These are phyloP conservation scores for Entomyzon cyanotis DNA, from an alignment of 2,113 vertebrate species.

Conservation along the genomic window DNA sequence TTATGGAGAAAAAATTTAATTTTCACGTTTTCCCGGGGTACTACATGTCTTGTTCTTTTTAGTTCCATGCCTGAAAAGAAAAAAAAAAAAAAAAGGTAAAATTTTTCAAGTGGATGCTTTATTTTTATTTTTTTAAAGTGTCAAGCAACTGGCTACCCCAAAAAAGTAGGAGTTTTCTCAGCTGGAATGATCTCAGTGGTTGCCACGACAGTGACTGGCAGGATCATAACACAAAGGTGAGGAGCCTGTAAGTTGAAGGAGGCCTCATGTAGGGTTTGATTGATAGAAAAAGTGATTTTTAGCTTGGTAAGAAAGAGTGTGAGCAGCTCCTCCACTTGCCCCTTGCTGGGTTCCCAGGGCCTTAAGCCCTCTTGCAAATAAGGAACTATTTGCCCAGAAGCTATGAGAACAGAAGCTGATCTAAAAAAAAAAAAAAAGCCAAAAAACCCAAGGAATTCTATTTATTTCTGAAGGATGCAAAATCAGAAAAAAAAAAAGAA, in stretches of 20 bases:
- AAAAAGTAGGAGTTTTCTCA: background rate
- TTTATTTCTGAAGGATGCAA: background rate
- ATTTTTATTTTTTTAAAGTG: background rate
- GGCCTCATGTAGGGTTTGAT: constrained; percentile 44
- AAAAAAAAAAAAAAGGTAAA: background rate
- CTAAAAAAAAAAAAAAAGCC: background rate
- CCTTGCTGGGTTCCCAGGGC: constrained; percentile 75
- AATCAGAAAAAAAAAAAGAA: background rate
- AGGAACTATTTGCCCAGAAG: constrained; percentile 45
- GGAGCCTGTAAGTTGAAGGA: constrained; percentile 14
- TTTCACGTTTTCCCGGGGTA: background rate
- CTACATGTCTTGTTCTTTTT: background rate
- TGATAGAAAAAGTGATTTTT: constrained; percentile 56
- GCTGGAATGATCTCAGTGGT: constrained; percentile 18
- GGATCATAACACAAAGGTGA: constrained; percentile 43
- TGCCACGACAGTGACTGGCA: constrained; percentile 44
- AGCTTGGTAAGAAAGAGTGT: background rate
- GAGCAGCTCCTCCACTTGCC: constrained; percentile 31
- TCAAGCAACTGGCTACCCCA: background rate
- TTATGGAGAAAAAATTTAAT: background rate
- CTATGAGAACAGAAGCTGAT: constrained; percentile 27
- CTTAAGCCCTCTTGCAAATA: constrained; percentile 47
- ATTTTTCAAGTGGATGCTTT: background rate
- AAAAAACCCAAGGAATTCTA: background rate
- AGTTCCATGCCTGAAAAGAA: background rate